These are phyloP conservation scores for Scaptomyza graminum DNA, from an alignment of 1,140 invertebrate genomes.

Conservation along the genomic window DNA sequence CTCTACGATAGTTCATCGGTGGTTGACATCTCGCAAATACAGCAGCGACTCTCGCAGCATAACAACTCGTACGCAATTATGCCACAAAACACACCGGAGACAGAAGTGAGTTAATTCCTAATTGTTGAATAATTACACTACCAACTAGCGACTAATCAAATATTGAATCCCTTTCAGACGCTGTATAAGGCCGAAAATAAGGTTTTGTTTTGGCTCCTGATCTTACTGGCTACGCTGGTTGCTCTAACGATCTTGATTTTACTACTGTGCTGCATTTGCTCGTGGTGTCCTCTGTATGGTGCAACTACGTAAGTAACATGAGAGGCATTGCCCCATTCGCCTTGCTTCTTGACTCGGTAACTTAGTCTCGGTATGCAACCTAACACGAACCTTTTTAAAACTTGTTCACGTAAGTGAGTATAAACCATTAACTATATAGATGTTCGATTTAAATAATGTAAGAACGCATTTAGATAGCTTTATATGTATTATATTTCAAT, in stretches of 20 bases:
- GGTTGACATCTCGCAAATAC: conserved; percentile 88
- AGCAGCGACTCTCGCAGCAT: conserved; percentile 86
- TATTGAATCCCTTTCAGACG: conserved; percentile 85
- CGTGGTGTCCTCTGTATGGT: conserved; percentile 91
- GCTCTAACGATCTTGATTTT: conserved; percentile 89
- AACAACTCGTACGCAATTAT: conserved; percentile 84
- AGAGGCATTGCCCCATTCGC: background rate
- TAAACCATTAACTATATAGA: no score
- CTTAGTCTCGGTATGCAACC: conserved; percentile 41
- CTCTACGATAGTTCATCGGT: conserved; percentile 88
- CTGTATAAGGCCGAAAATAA: conserved; percentile 89
- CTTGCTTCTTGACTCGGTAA: conserved; percentile 47
- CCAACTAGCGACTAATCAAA: conserved; percentile 32
- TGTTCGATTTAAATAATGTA: background rate
- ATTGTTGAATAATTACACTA: no score
- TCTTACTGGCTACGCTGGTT: conserved; percentile 89
- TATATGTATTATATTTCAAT: no score
- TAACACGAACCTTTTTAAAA: background rate
- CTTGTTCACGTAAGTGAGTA: no score
- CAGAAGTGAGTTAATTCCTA: conserved; percentile 67
- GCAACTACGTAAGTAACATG: conserved; percentile 86
- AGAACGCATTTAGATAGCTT: no score
- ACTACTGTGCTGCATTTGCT: conserved; percentile 91
- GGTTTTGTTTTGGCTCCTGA: conserved; percentile 90
- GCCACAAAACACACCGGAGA: conserved; percentile 59